phyloP scores from a whole-genome alignment of 1,140 invertebrate species.

The Melanaphis sacchari region DNA sequence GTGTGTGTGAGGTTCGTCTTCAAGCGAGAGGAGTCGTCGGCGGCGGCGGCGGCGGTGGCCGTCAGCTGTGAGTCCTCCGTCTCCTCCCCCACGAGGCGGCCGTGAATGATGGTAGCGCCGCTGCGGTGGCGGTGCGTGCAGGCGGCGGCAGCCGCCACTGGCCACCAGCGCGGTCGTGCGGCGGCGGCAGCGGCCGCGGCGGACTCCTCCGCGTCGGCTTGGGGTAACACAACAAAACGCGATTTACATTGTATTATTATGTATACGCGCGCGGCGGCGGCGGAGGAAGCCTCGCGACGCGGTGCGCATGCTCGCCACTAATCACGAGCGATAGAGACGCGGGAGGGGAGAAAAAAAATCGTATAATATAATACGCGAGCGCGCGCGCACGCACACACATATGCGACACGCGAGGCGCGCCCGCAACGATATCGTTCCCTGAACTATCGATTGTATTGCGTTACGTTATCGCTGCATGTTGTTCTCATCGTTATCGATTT shows the following conservation, averaged over 20 bases:
- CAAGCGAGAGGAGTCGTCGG: not conserved
- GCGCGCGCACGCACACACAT: not conserved
- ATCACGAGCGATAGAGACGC: not conserved
- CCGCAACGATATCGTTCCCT: not conserved
- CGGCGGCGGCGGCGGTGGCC: not conserved
- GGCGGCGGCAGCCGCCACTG: not conserved
- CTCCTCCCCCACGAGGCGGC: not conserved
- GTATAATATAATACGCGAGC: not conserved
- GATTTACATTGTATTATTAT: conserved; percentile 35
- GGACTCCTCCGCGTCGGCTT: not conserved
- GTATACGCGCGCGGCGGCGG: not conserved
- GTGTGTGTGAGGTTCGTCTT: conserved; percentile 34
- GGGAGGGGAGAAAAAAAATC: not conserved
- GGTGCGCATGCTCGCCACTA: conserved; percentile 23
- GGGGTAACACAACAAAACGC: conserved; percentile 40
- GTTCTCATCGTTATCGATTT: conserved; percentile 32
- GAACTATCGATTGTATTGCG: conserved; percentile 11
- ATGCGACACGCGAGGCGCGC: not conserved
- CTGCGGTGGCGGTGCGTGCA: not conserved
- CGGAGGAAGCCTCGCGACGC: not conserved
- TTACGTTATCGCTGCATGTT: not conserved
- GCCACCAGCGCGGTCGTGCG: conserved; percentile 27
- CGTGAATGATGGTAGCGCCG: not conserved
- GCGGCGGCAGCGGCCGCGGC: not conserved
- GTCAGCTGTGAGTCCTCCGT: not conserved